phyloP scores from a whole-genome alignment of 2,113 vertebrate species.

The Pontoporia blainvillei region DNA sequence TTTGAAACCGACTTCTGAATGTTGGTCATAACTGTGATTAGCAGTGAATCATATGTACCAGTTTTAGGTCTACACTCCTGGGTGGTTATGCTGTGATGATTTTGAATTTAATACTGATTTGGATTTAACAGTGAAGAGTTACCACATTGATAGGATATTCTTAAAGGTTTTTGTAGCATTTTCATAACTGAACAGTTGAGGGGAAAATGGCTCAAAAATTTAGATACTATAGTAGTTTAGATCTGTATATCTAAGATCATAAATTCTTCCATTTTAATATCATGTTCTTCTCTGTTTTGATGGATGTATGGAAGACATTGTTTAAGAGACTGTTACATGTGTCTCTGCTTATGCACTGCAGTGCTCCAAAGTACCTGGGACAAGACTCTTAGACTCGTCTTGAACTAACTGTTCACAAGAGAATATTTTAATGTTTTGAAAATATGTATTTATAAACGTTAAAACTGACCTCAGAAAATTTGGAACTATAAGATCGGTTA shows the following conservation, averaged over 20 bases:
- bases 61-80: neutral
- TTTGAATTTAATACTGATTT: neutral
- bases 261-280: neutral
- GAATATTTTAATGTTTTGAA: neutral
- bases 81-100: neutral
- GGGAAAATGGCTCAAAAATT: neutral
- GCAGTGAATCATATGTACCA: neutral
- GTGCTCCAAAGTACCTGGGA: neutral
- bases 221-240: neutral
- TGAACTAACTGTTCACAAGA: neutral
- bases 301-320: neutral
- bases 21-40: neutral
- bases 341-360: neutral
- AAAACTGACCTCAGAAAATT: neutral
- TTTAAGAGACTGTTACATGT: neutral
- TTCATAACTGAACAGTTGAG: neutral
- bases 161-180: neutral
- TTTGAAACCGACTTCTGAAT: neutral
- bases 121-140: neutral
- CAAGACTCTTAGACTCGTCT: neutral
- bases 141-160: neutral
- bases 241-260: neutral
- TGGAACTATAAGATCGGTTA: neutral
- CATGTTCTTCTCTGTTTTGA: fast-evolving
- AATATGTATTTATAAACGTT: neutral